phyloP scores from a whole-genome alignment of 2,797 vertebrate species.

The Saguinus oedipus region DNA sequence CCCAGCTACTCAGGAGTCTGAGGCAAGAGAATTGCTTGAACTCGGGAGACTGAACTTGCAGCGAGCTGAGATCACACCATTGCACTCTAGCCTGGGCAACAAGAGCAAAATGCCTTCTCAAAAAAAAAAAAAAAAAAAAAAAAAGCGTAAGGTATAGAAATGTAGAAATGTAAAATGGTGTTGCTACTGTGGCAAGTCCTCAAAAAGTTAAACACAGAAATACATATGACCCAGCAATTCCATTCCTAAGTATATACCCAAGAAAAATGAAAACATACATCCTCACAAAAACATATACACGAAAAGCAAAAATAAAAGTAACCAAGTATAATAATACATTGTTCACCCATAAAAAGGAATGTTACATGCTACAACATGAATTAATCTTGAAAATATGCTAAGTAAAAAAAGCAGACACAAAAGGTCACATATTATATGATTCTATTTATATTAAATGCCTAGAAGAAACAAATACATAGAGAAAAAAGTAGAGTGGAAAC shows the following conservation, averaged over 20 bases:
- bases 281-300: neutral
- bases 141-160: neutral
- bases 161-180: neutral
- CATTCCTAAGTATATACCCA: neutral
- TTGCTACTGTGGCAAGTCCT: neutral
- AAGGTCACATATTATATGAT: neutral
- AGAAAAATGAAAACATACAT: conserved; percentile 7
- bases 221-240: neutral
- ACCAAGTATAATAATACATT: neutral
- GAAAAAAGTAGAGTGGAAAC: neutral
- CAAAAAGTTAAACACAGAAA: conserved; percentile 23
- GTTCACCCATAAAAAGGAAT: conserved; percentile 34
- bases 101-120: neutral
- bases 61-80: neutral
- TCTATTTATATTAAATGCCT: conserved; percentile 38
- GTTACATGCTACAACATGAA: neutral
- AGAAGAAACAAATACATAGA: neutral
- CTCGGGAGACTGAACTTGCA: neutral
- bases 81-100: neutral
- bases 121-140: neutral
- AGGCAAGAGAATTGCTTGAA: neutral
- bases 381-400: conserved; percentile 17
- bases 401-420: conserved; percentile 26
- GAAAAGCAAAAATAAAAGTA: neutral
- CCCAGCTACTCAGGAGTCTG: neutral